These are phyloP conservation scores for Mizuhopecten yessoensis DNA, from an alignment of 1,140 invertebrate genomes.

Conservation along the genomic window DNA sequence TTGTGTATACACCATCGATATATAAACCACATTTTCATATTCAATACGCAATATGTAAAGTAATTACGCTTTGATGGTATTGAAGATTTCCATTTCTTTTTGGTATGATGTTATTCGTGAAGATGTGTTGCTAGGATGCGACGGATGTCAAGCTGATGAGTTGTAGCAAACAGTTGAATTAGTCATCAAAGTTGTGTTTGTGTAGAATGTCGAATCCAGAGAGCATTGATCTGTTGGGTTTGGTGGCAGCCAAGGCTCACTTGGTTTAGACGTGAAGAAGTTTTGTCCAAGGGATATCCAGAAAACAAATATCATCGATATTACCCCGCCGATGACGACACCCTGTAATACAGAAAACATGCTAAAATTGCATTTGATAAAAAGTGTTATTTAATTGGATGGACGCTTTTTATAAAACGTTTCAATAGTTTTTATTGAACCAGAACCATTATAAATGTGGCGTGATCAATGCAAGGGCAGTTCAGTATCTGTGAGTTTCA, in stretches of 20 bases:
- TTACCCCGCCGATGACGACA: not conserved
- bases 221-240: constrained; percentile 47
- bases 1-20: too few species aligned
- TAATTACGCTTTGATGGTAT: not conserved
- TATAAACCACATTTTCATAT: too few species aligned
- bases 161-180: not conserved
- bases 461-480: too few species aligned
- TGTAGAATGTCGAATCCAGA: not conserved
- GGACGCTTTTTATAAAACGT: too few species aligned
- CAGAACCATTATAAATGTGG: too few species aligned
- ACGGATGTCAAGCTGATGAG: not conserved
- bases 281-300: constrained; percentile 44
- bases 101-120: not conserved
- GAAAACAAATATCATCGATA: not conserved
- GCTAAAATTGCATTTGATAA: too few species aligned
- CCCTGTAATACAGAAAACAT: not conserved
- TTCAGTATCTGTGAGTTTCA: too few species aligned
- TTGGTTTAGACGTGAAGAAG: not conserved
- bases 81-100: not conserved
- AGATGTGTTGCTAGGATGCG: not conserved
- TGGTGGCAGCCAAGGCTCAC: not conserved
- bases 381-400: too few species aligned
- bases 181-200: not conserved
- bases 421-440: too few species aligned
- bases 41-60: too few species aligned